These are phyloP conservation scores for Gobionotothen gibberifrons DNA, from an alignment of 2,797 vertebrate genomes.

Conservation along the genomic window DNA sequence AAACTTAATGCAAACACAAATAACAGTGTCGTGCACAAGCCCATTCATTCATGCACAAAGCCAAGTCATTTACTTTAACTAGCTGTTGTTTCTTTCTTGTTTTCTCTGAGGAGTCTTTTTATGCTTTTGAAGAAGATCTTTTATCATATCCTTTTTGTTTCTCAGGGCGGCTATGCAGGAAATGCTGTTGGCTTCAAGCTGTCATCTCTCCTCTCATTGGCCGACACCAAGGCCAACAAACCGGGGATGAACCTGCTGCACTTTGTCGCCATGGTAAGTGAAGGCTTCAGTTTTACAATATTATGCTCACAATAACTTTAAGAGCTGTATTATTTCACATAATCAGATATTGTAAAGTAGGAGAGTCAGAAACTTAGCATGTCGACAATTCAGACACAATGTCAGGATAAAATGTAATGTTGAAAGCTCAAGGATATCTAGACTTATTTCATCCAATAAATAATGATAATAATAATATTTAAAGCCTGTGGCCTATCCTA, in stretches of 20 bases:
- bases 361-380: background rate
- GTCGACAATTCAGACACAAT: background rate
- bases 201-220: conserved; percentile 94
- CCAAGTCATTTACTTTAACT: background rate
- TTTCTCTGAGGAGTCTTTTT: background rate
- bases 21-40: no score
- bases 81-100: background rate
- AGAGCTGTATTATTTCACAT: background rate
- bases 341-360: background rate
- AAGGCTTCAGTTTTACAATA: conserved; percentile 12
- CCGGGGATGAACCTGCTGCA: conserved; percentile 98
- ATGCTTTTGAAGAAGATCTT: background rate
- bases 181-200: conserved; percentile 98
- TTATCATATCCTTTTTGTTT: conserved; percentile 16
- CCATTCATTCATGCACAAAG: background rate
- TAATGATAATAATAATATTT: conserved; percentile 1
- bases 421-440: background rate
- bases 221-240: conserved; percentile 98
- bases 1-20: background rate
- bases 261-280: conserved; percentile 95
- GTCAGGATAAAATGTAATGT: background rate
- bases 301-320: background rate
- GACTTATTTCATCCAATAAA: conserved; percentile 1
- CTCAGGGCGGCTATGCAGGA: conserved; percentile 95
- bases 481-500: background rate